Percentiles rank a stretch among this genome's conserved stretches.
Conservation (phyloP, 2,888 invertebrate genomes). For the Aphelenchoides bicaudatus region DNA sequence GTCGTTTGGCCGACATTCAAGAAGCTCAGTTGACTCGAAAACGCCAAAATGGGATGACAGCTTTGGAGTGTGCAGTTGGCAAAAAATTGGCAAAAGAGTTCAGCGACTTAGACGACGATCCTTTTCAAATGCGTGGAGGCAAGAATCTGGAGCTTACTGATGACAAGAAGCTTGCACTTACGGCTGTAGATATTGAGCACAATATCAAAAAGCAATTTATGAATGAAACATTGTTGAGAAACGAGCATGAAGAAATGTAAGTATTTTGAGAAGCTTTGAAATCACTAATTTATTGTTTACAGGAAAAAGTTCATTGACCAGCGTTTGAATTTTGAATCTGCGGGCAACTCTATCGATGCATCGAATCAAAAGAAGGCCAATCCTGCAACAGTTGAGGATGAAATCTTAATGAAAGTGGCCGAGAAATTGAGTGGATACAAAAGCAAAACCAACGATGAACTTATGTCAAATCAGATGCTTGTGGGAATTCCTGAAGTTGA, state of each 20-base stretch:
- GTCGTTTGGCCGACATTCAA: conserved; percentile 44
- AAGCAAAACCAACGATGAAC: conserved; percentile 87
- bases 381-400: conserved; percentile 62
- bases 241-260: conserved; percentile 56
- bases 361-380: conserved; percentile 44
- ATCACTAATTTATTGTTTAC: conserved; percentile 19
- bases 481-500: conserved; percentile 99
- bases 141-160: conserved; percentile 47
- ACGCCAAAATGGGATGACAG: conserved; percentile 51
- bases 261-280: conserved; percentile 2
- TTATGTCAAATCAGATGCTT: conserved; percentile 99
- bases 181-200: conserved; percentile 52
- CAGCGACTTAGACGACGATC: conserved; percentile 40
- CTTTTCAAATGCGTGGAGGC: conserved; percentile 45
- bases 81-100: conserved; percentile 42
- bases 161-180: conserved; percentile 47
- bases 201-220: conserved; percentile 58
- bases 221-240: conserved; percentile 54
- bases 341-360: conserved; percentile 10
- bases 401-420: conserved; percentile 71
- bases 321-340: conserved; percentile 34
- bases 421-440: conserved; percentile 77
- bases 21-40: conserved; percentile 53
- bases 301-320: conserved; percentile 49
- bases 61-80: conserved; percentile 57